These are phyloP conservation scores for Yponomeuta plumbellus DNA, from an alignment of 2,888 invertebrate species.

Conservation along the genomic window DNA sequence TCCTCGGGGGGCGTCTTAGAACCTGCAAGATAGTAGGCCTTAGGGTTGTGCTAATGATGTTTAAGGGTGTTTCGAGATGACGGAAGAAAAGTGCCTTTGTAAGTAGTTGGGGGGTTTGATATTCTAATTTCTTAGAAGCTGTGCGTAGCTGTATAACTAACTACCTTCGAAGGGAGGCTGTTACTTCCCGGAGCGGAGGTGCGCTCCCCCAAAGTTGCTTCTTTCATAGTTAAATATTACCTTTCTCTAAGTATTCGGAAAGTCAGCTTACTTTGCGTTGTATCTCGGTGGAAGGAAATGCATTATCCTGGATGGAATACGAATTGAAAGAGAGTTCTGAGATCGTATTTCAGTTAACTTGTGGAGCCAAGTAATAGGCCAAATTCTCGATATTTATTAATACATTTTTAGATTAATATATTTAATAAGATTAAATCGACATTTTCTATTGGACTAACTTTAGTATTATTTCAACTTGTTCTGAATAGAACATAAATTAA, in stretches of 20 bases:
- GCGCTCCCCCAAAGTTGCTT: slow-evolving; percentile 5
- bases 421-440: no score
- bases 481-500: no score
- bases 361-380: neutral
- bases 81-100: slow-evolving; percentile 27
- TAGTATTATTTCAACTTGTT: no score
- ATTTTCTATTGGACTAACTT: no score
- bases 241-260: neutral
- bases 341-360: neutral
- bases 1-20: slow-evolving; percentile 55
- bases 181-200: neutral
- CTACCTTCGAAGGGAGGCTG: neutral
- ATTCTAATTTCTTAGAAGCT: slow-evolving; percentile 4
- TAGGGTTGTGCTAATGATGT: slow-evolving; percentile 74
- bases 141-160: neutral
- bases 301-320: neutral
- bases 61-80: slow-evolving; percentile 49
- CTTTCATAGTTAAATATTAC: slow-evolving; percentile 4
- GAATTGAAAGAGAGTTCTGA: neutral
- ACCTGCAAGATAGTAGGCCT: slow-evolving; percentile 72
- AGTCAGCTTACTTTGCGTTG: neutral
- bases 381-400: neutral
- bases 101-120: slow-evolving; percentile 27
- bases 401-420: no score
- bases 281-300: neutral